These are phyloP conservation scores for Chloromyia formosa DNA, from an alignment of 2,888 invertebrate species.

Conservation along the genomic window DNA sequence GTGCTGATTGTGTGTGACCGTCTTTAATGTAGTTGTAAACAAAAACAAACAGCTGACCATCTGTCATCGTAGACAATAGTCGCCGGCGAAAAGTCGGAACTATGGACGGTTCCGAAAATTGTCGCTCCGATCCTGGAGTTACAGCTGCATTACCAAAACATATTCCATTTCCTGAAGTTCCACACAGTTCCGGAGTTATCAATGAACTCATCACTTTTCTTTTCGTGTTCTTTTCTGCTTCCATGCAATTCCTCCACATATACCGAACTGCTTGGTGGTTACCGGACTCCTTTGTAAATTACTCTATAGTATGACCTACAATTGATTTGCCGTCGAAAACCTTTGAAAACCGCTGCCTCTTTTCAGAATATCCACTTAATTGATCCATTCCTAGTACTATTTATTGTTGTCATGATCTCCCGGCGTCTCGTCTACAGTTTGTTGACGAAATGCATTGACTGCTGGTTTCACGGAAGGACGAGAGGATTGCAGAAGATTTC, in stretches of 20 bases:
- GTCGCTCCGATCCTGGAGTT: constrained; percentile 7
- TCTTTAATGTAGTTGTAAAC: too few relatives aligned
- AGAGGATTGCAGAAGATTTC: constrained; percentile 1
- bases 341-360: too few relatives aligned
- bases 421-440: constrained; percentile 79
- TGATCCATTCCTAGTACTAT: constrained; percentile 85
- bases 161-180: constrained; percentile 81
- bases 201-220: constrained; percentile 88
- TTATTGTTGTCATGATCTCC: constrained; percentile 82
- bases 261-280: constrained; percentile 98
- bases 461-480: neutral
- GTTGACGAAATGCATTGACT: constrained; percentile 66
- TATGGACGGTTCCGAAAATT: neutral
- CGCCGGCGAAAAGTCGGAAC: too few relatives aligned
- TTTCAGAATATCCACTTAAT: constrained; percentile 95
- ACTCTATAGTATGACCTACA: constrained; percentile 79
- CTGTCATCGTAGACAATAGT: too few relatives aligned
- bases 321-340: neutral
- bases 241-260: constrained; percentile 91
- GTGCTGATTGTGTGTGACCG: too few relatives aligned
- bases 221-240: constrained; percentile 80
- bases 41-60: too few relatives aligned
- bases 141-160: constrained; percentile 73
- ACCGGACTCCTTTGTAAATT: constrained; percentile 87
- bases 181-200: constrained; percentile 80